These are phyloP conservation scores for Cistogaster globosa DNA, from an alignment of 2,888 invertebrate genomes.

Conservation along the genomic window DNA sequence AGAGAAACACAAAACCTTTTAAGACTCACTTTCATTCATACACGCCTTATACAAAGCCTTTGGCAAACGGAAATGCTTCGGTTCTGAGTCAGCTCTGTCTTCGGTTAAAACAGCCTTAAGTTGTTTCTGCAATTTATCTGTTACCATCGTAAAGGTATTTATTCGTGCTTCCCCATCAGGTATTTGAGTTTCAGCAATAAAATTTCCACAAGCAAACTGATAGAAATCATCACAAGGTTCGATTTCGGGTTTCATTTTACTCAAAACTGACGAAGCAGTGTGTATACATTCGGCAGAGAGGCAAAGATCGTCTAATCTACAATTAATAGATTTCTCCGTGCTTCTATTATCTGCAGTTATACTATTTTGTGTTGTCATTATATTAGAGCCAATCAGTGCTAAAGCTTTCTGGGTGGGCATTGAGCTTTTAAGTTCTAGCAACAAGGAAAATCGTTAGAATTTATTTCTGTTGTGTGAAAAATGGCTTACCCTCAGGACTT, in stretches of 20 bases:
- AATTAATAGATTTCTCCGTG: background rate
- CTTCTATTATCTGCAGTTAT: slow-evolving; percentile 70
- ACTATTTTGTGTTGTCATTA: slow-evolving; percentile 74
- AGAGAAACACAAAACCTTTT: too few relatives aligned
- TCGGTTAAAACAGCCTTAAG: slow-evolving; percentile 82
- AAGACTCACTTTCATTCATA: slow-evolving; percentile 83
- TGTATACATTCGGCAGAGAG: slow-evolving; percentile 90
- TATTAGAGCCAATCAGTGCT: slow-evolving; percentile 77
- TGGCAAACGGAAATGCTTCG: slow-evolving; percentile 82
- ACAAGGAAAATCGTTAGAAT: background rate
- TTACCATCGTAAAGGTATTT: slow-evolving; percentile 83
- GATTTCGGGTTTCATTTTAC: slow-evolving; percentile 86
- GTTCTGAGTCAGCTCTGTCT: slow-evolving; percentile 79
- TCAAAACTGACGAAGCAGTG: slow-evolving; percentile 87
- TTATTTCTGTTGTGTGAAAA: background rate
- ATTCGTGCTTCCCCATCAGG: slow-evolving; percentile 86
- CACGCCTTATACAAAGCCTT: slow-evolving; percentile 83
- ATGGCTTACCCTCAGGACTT: slow-evolving; percentile 76
- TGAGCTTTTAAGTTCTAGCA: slow-evolving; percentile 70
- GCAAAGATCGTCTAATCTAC: slow-evolving; percentile 84
- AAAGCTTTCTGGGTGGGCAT: slow-evolving; percentile 74
- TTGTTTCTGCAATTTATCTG: slow-evolving; percentile 83
- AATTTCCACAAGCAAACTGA: slow-evolving; percentile 89
- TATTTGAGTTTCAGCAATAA: slow-evolving; percentile 87
- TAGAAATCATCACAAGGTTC: slow-evolving; percentile 92